Base-by-base conservation (phyloP, 2,888 invertebrate species). In the Ditylenchus weischeri region DNA sequence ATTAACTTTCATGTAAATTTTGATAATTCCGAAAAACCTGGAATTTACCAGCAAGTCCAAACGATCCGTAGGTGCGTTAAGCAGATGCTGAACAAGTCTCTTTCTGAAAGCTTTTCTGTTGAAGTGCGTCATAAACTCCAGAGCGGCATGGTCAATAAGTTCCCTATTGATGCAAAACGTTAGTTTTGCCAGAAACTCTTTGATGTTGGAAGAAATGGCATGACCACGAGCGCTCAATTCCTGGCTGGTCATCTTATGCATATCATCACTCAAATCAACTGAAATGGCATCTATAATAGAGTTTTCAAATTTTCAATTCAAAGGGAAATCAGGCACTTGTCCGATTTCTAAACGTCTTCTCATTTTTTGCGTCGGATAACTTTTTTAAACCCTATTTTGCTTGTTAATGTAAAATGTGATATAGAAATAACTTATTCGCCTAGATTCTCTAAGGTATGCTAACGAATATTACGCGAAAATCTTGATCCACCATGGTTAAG, bases 141-240 rank as follows among this genome's bases (percentile, higher is more conserved):
- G 66, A 0, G 79, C 79, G 18, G 76, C 76, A 35, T 74, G 66
- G 64, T 81, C 79, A 10, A 78, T 76, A 8, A 76, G 72, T n/a
- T 79, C 78, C 38, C 76, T 69, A 66, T 79, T 81, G 38, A 80
- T 76, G 23, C 77, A 70, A 68, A 43, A 18, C n/a, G 48, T 62
- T n/a, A 62, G 62, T 23, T 62, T 62, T 13, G 62, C 62, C 47
- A 62, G 23, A 29, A 62, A 62, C 6, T 62, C 62, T 47, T 62
- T 62, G 19, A 59, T 38, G 11, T 11, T 59, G 13, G 35, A 13
- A n/a, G 62, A 38, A 43, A 43, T 43, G 43, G 43, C 43, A 47
- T 38, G 43, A n/a, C 62, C 62, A 13, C 62, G 62, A 47, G 47
- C 48, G 6, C n/a, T n/a, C 48, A 62, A 48, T 23, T 62, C 62